Percentiles rank a stretch among this genome's conserved stretches.
These are phyloP conservation scores for Drosophila rellima DNA, from an alignment of 2,888 invertebrate genomes.

Conservation along the genomic window DNA sequence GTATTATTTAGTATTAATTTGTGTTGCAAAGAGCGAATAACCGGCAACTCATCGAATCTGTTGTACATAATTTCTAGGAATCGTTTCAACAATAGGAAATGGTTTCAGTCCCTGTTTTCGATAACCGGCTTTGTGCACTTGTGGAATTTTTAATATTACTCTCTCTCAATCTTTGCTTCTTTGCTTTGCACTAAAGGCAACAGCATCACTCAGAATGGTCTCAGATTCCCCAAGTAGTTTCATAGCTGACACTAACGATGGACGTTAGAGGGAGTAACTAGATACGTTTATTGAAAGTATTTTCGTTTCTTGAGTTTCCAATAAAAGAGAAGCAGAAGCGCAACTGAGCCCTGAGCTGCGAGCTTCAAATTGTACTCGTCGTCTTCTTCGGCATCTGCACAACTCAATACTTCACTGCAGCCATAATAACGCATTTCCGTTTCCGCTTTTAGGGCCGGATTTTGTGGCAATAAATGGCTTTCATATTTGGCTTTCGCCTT, in stretches of 20 bases:
- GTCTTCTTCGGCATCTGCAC: slow-evolving; percentile 9
- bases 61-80: background rate
- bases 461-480: slow-evolving; percentile 47
- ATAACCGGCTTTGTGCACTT: slow-evolving; percentile 20
- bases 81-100: slow-evolving; percentile 16
- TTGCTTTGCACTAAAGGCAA: background rate
- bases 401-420: slow-evolving; percentile 47
- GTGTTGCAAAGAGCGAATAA: background rate
- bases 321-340: slow-evolving; percentile 40
- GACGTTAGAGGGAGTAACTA: slow-evolving; percentile 16
- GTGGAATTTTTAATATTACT: slow-evolving; percentile 48
- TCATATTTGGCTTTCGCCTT: background rate
- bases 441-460: slow-evolving; percentile 31
- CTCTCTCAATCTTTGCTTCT: background rate
- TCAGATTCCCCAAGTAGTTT: slow-evolving; percentile 3
- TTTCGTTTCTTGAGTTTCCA: slow-evolving; percentile 38
- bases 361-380: background rate
- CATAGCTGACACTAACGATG: background rate
- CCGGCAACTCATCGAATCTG: background rate
- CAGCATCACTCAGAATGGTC: slow-evolving; percentile 3
- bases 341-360: background rate
- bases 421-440: slow-evolving; percentile 56
- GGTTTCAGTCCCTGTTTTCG: background rate
- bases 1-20: background rate
- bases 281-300: slow-evolving; percentile 59